These are phyloP conservation scores for Oreohelix idahoensis DNA, from an alignment of 1,140 invertebrate genomes.

Conservation along the genomic window DNA sequence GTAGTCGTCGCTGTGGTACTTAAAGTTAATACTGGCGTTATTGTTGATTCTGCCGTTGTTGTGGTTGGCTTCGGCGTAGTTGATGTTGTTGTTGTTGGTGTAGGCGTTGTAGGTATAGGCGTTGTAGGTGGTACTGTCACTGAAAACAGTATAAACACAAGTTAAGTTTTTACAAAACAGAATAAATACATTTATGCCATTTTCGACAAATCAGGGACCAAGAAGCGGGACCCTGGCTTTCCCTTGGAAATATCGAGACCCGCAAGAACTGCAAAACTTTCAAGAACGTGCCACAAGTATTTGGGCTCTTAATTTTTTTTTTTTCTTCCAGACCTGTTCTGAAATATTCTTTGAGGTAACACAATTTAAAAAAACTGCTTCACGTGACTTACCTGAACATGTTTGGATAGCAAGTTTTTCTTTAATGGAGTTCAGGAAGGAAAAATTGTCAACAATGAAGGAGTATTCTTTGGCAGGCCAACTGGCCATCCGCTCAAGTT, in stretches of 20 bases:
- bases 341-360: too few species aligned
- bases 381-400: neutral
- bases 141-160: neutral
- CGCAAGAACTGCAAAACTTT: too few species aligned
- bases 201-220: too few species aligned
- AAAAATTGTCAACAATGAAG: conserved; percentile 14
- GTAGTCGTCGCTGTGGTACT: neutral
- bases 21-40: too few species aligned
- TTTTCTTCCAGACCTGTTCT: too few species aligned
- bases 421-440: conserved; percentile 18
- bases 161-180: too few species aligned
- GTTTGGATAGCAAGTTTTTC: conserved; percentile 18
- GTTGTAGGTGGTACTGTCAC: conserved; percentile 8
- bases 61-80: neutral
- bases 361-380: too few species aligned
- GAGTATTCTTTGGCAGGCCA: neutral
- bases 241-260: too few species aligned
- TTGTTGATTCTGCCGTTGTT: neutral
- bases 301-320: too few species aligned
- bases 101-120: neutral
- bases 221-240: too few species aligned
- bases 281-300: too few species aligned
- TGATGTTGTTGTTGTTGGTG: neutral
- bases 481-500: conserved; percentile 54
- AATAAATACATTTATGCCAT: too few species aligned